Base-by-base conservation (phyloP, 2,888 invertebrate genomes). In the Drosophila limbata region DNA sequence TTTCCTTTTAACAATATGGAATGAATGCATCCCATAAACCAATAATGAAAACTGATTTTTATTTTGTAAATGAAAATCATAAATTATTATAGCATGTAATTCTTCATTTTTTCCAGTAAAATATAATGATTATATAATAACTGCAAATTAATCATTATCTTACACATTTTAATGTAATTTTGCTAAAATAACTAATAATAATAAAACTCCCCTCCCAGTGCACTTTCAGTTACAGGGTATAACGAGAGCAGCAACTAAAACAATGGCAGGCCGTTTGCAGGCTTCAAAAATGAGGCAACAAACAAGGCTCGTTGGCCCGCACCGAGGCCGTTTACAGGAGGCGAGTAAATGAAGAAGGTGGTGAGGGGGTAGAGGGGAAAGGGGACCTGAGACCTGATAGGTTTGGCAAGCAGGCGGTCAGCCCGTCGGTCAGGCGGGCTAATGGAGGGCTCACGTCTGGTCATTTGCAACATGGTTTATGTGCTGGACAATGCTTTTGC, bases 391-490 rank as follows among this genome's bases (percentile, higher is more conserved):
- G 25, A 11, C 31, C 31, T 6, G 44, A 17, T 21, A 25, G 15
- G 40, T 55, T 44, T 53, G 61, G 44, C 37, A 53, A 28, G 44
- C 42, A 28, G 52, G 33, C 42, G 53, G 62, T 19, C 33, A 47
- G 51, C 56, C 40, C 66, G 50, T 56, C 40, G 68, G 50, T 56
- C 76, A 69, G 76, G 63, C 63, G 45, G 70, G 70, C 83, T 84
- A 84, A 84, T 84, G 83, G 86, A 81, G 81, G 85, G 71, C 75
- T 77, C 75, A 87, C 84, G 84, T 81, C 84, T 88, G 88, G 88
- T 86, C 88, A 85, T 85, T 85, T 85, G 86, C 86, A 84, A 84
- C 86, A 84, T 85, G 86, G 81, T 85, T 85, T 88, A 86, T 88
- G 84, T 73, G 88, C 73, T 65, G 88, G 81, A 78, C 87, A 87